Conservation (phyloP, 2,797 vertebrate genomes). For the Orestias chungarensis region DNA sequence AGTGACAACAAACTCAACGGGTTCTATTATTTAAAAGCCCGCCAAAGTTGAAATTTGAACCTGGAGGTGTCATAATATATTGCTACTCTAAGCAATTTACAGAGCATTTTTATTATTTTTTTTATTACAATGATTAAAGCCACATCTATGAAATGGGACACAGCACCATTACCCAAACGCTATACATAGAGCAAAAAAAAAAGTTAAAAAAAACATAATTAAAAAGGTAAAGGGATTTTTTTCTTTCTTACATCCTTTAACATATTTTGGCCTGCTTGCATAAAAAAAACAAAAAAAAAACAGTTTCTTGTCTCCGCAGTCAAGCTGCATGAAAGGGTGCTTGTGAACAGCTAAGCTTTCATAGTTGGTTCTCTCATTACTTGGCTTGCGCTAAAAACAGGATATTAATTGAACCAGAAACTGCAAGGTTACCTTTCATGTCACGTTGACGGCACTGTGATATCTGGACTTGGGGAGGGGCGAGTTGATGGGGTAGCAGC, state of each 20-base stretch:
- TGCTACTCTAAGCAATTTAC: conserved; percentile 98
- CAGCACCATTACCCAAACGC: conserved; percentile 94
- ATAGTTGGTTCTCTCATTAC: conserved; percentile 72
- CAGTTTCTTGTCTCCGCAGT: conserved; percentile 65
- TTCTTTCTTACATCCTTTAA: conserved; percentile 20
- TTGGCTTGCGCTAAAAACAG: conserved; percentile 64
- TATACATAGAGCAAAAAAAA: conserved; percentile 80
- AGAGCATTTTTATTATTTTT: conserved; percentile 84
- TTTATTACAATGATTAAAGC: conserved; percentile 94
- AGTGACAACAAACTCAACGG: conserved; percentile 87
- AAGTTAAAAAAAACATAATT: conserved; percentile 64
- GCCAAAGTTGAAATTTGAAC: conserved; percentile 92
- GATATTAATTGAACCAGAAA: conserved; percentile 81
- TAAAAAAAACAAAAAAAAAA: conserved; percentile 68
- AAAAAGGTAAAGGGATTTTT: conserved; percentile 66
- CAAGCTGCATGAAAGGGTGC: conserved; percentile 70
- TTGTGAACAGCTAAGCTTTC: conserved; percentile 74
- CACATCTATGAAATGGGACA: conserved; percentile 94
- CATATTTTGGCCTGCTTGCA: conserved; percentile 67
- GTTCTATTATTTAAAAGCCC: conserved; percentile 92
- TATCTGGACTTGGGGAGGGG: conserved; percentile 58
- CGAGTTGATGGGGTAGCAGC: conserved; percentile 26
- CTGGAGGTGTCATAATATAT: conserved; percentile 92
- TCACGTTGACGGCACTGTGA: conserved; percentile 67
- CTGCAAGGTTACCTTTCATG: conserved; percentile 79